A percentile compares a stretch with the other conserved stretches of the same genome.
Conservation (phyloP, 2,797 vertebrate species). For the Furcifer pardalis region DNA sequence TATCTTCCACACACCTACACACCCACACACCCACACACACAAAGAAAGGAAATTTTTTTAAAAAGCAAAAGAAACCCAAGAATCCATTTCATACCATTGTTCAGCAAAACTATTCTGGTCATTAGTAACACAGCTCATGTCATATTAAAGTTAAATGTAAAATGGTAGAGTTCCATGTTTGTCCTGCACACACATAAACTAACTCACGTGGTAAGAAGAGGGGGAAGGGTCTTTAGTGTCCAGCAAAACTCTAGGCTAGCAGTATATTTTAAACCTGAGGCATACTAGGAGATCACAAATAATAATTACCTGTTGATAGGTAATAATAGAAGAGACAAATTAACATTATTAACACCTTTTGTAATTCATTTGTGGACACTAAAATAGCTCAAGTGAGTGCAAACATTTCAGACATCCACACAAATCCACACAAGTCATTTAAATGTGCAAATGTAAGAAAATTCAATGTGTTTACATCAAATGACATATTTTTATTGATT, state of each 20-base stretch:
- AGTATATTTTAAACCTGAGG: constrained; percentile 58
- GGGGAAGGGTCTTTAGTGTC: constrained; percentile 78
- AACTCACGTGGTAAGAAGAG: constrained; percentile 75
- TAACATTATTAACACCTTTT: constrained; percentile 73
- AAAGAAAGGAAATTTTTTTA: constrained; percentile 63
- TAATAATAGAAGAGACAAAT: constrained; percentile 69
- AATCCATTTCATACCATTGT: constrained; percentile 86
- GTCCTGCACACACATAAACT: constrained; percentile 77
- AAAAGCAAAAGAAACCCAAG: constrained; percentile 63
- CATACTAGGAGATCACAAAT: constrained; percentile 48
- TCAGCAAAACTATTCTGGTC: constrained; percentile 79
- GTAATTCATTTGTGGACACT: constrained; percentile 87
- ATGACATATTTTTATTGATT: constrained; percentile 99
- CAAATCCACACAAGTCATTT: constrained; percentile 92
- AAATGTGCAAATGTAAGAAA: constrained; percentile 98
- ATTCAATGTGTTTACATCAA: constrained; percentile 99
- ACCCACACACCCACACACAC: constrained; percentile 71
- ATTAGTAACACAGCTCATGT: constrained; percentile 88
- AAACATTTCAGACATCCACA: constrained; percentile 93
- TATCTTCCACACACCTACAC: constrained; percentile 85
- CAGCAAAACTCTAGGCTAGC: constrained; percentile 71
- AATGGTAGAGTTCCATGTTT: constrained; percentile 78
- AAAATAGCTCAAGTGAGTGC: constrained; percentile 91
- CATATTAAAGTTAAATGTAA: constrained; percentile 85
- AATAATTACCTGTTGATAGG: constrained; percentile 59